phyloP scores from a whole-genome alignment of 2,797 vertebrate genomes.

The Platalea minor region DNA sequence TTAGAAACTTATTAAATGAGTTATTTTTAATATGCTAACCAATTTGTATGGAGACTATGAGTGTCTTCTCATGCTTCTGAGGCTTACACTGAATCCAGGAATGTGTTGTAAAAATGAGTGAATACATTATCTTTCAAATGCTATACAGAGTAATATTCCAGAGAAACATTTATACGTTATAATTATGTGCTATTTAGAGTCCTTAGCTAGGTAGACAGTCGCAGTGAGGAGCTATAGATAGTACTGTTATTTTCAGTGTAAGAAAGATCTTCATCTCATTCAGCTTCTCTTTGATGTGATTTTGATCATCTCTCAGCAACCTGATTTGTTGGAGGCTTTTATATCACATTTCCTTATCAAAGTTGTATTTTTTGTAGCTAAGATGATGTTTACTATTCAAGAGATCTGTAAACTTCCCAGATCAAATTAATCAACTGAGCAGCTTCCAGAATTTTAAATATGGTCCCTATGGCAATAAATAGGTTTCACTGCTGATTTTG shows the following conservation, averaged over 20 bases:
- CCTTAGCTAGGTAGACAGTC: not conserved
- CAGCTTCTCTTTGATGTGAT: not conserved
- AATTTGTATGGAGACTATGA: not conserved
- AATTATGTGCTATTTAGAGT: conserved; percentile 23
- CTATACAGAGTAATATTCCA: conserved; percentile 8
- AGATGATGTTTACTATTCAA: conserved; percentile 28
- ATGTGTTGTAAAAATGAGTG: not conserved
- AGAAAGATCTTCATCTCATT: not conserved
- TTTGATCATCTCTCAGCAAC: not conserved
- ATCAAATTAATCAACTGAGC: conserved; percentile 32
- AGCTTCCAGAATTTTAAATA: conserved; percentile 18
- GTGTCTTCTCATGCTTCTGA: not conserved
- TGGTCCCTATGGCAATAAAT: conserved; percentile 26
- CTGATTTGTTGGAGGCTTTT: not conserved
- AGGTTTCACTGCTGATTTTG: conserved; percentile 17
- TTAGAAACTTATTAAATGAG: not conserved
- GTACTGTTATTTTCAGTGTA: conserved; percentile 15
- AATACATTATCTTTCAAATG: conserved; percentile 4
- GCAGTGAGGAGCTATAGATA: conserved; percentile 19
- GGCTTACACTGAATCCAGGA: not conserved
- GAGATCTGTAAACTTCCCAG: conserved; percentile 1
- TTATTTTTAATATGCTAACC: not conserved
- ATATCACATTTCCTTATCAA: not conserved
- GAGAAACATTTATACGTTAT: not conserved
- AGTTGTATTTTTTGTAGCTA: not conserved